Evolutionary conservation across 2,113 vertebrate genomes (phyloP), one percentile per base, ranked within the genome.

Genomic region (Phrynocephalus versicolor): DNA sequence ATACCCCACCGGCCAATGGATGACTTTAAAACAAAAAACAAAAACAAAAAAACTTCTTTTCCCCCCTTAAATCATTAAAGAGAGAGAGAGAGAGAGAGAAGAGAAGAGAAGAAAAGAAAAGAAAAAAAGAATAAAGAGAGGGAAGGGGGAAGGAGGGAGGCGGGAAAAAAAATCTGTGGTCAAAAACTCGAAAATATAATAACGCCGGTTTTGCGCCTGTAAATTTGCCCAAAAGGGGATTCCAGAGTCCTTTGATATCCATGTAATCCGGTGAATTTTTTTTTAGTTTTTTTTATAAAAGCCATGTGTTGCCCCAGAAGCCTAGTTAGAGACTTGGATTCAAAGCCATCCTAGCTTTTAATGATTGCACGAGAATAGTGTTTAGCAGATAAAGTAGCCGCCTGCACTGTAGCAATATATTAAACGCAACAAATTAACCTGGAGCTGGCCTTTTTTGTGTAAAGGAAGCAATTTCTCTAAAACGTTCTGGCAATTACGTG

Each of bases 1-100:
- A 98, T 97, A 97, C 96, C 96, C 92, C 96, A 95, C 95, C 96
- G 96, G 25, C 95, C 94, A 96, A 97, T 96, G 96, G 95, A 96
- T 93, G 95, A 88, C 93, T 96, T 92, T 78, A 73, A 77, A 19
- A 13, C 78, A 93, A 92, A 39, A 37, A 35, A 60, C 21, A 33
- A 6, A 18, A 79, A 93, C 92, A 89, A 86, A 33, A 16, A 16
- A 30, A 12, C 14, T 58, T 77, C 57, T 55, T 35, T 58, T 39
- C 33, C 37, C 81, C 35, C 79, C 37, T 55, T 87, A 72, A 64
- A 72, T 83, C 79, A 30, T 30, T 94, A 94, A 91, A 93, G 92
- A 92, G 84, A 81, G n/a, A n/a, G 15, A 67, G 18, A 70, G 70
- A 19, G 12, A 69, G 15, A 30, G 39, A 76, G 30, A 62, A 33